Conservation (phyloP, 2,888 invertebrate genomes). For the Pemphredon lugubris region DNA sequence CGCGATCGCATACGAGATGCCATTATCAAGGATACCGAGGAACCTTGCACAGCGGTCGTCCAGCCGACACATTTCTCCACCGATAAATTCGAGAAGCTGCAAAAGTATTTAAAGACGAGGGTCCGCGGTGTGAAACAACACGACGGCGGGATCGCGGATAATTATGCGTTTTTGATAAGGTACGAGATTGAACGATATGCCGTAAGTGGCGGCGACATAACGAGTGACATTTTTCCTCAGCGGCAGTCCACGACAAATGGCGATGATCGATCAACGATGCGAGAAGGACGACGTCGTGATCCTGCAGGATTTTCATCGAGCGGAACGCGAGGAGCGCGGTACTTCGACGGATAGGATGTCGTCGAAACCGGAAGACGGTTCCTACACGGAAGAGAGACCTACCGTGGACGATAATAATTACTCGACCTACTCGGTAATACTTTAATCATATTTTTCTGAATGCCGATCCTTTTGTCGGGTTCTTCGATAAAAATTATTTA, state of each 20-base stretch:
- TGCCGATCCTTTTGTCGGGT: not conserved
- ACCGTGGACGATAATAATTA: slow-evolving; percentile 18
- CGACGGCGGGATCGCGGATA: not conserved
- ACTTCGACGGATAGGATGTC: slow-evolving; percentile 21
- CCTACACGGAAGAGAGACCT: slow-evolving; percentile 11
- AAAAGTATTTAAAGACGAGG: slow-evolving; percentile 18
- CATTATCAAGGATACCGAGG: slow-evolving; percentile 6
- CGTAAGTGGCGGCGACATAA: no score
- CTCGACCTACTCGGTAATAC: slow-evolving; percentile 10
- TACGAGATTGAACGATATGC: not conserved
- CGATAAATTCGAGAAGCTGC: slow-evolving; percentile 16
- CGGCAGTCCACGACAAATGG: slow-evolving; percentile 34
- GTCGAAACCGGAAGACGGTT: slow-evolving; percentile 9
- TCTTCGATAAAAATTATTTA: not conserved
- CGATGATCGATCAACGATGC: slow-evolving; percentile 40
- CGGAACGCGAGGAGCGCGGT: slow-evolving; percentile 13
- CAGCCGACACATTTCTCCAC: slow-evolving; percentile 13
- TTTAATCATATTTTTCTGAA: not conserved
- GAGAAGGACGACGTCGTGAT: slow-evolving; percentile 37
- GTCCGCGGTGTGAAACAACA: not conserved
- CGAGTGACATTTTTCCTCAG: no score
- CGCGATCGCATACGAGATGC: slow-evolving; percentile 16
- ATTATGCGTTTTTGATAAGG: slow-evolving; percentile 49
- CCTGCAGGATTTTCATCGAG: slow-evolving; percentile 23
- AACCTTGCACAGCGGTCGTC: slow-evolving; percentile 5